Evolutionary conservation across 2,888 invertebrate genomes (phyloP).

Genomic region (Pollenia amentaria): DNA sequence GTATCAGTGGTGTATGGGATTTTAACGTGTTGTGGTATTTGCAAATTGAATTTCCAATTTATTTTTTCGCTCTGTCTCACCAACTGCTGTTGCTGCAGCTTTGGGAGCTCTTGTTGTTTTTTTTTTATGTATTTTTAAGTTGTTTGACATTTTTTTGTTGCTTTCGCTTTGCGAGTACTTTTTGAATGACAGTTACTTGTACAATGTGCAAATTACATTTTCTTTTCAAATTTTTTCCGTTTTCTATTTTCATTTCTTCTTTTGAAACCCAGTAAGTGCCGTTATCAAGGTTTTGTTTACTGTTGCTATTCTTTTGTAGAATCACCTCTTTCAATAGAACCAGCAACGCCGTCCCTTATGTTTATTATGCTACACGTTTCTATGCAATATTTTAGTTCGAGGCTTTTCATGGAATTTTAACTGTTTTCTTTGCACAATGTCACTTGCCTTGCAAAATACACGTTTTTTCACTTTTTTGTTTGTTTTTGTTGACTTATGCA

Average conservation of each 20-base stretch:
- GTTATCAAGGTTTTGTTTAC: constrained; percentile 72
- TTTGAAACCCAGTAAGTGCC: constrained; percentile 71
- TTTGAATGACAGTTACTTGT: constrained; percentile 69
- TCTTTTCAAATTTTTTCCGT: neutral
- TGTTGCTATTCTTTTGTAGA: constrained; percentile 40
- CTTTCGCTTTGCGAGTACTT: constrained; percentile 27
- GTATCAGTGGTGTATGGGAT: constrained; percentile 65
- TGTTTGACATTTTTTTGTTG: constrained; percentile 24
- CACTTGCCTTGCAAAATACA: constrained; percentile 10
- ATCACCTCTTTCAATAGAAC: constrained; percentile 26
- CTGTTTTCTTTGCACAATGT: constrained; percentile 51
- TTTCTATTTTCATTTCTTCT: constrained; percentile 40
- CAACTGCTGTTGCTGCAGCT: neutral
- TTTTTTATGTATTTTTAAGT: constrained; percentile 49
- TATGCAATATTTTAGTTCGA: neutral
- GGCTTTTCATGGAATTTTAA: constrained; percentile 33
- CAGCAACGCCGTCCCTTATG: neutral
- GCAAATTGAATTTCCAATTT: constrained; percentile 71
- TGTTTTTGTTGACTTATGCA: constrained; percentile 44
- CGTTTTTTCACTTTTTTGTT: neutral
- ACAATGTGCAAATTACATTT: constrained; percentile 66
- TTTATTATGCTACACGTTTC: neutral
- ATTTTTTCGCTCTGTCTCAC: constrained; percentile 2
- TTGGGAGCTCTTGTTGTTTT: neutral
- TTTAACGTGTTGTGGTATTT: constrained; percentile 72